phyloP scores from a whole-genome alignment of 92 coral and sea anemone species.

The Actinostola sp. region DNA sequence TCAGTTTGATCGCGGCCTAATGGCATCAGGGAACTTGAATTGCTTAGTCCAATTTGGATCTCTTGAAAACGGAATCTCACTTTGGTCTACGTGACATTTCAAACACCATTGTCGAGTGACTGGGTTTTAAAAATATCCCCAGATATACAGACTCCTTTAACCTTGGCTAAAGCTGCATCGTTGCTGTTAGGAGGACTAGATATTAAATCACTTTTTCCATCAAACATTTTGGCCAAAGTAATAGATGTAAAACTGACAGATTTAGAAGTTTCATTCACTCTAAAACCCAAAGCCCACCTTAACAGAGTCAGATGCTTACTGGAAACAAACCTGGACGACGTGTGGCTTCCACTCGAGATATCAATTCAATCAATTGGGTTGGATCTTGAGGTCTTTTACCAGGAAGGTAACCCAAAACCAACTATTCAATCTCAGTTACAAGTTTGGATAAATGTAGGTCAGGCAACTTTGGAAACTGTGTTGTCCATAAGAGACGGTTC shows the following conservation, averaged over 20 bases:
- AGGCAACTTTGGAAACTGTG: constrained; percentile 33
- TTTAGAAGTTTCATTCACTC: constrained; percentile 25
- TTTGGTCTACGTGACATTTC: constrained; percentile 17
- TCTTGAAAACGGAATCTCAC: constrained; percentile 16
- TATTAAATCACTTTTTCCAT: constrained; percentile 43
- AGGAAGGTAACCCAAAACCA: constrained; percentile 17
- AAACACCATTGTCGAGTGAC: constrained; percentile 22
- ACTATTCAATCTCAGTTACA: neutral
- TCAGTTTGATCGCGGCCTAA: neutral
- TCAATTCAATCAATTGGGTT: constrained; percentile 29
- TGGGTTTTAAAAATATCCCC: constrained; percentile 39
- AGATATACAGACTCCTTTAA: neutral
- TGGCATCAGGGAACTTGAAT: constrained; percentile 37
- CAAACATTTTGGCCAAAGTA: constrained; percentile 36
- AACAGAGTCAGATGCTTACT: constrained; percentile 33
- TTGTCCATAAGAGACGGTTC: constrained; percentile 10
- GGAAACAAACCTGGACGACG: constrained; percentile 37
- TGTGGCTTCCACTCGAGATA: constrained; percentile 48
- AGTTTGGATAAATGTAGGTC: constrained; percentile 44
- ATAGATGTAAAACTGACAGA: constrained; percentile 20
- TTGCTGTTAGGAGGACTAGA: constrained; percentile 50
- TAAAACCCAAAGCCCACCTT: constrained; percentile 32
- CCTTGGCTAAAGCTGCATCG: constrained; percentile 31
- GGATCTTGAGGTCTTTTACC: constrained; percentile 21
- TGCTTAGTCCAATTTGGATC: constrained; percentile 48